Percentiles rank a stretch among this genome's conserved stretches.
Evolutionary conservation across 2,113 vertebrate genomes (phyloP).

Genomic region (Calyptommatus sinebrachiatus): DNA sequence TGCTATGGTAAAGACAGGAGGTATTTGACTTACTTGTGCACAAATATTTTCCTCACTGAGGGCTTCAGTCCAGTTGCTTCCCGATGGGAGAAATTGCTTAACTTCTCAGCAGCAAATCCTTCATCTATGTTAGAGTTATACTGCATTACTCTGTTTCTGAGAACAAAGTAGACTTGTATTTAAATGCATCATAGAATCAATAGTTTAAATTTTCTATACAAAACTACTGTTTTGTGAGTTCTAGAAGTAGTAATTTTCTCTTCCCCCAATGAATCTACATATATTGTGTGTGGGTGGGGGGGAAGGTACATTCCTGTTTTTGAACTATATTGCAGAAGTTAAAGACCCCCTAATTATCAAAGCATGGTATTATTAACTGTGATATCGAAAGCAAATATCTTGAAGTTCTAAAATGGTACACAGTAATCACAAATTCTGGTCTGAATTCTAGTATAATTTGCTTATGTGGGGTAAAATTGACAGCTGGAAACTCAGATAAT

Average conservation of each 20-base stretch:
- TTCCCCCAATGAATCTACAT: neutral
- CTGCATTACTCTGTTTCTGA: neutral
- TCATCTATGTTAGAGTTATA: slow-evolving; percentile 1
- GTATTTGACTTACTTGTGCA: neutral
- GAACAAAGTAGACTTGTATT: slow-evolving; percentile 1
- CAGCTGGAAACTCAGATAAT: no score
- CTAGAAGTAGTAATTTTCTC: neutral
- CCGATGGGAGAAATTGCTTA: neutral
- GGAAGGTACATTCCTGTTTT: neutral
- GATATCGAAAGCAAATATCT: neutral
- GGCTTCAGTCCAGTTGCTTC: neutral
- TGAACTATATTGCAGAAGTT: neutral
- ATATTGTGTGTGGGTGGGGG: neutral
- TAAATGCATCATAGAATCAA: slow-evolving; percentile 14
- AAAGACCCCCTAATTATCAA: neutral
- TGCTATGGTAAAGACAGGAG: neutral
- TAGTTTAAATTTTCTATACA: neutral
- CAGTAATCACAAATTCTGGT: no score
- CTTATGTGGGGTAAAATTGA: no score
- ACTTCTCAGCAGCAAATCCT: slow-evolving; percentile 9
- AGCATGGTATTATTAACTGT: neutral
- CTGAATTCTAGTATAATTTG: no score
- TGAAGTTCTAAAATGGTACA: neutral
- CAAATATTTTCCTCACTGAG: slow-evolving; percentile 13
- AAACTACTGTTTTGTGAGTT: neutral